Percentiles rank a stretch among this genome's conserved stretches.
Conservation (phyloP, 2,888 invertebrate genomes). For the Cistogaster globosa region DNA sequence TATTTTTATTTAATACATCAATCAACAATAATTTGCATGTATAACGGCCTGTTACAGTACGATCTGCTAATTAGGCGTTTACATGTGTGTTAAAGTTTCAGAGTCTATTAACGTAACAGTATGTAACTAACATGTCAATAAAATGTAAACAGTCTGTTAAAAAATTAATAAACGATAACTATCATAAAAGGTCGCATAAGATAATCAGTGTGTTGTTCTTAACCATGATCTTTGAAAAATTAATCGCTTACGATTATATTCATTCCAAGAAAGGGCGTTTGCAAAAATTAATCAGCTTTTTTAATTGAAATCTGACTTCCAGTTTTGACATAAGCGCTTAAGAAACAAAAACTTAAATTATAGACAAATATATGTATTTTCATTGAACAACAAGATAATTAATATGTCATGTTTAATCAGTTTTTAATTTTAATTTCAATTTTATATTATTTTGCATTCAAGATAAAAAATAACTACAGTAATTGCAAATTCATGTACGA, state of each 20-base stretch:
- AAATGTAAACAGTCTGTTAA: too few species aligned
- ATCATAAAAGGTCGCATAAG: too few species aligned
- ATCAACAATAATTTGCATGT: too few species aligned
- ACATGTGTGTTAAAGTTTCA: too few species aligned
- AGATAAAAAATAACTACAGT: constrained; percentile 1
- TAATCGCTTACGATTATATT: too few species aligned
- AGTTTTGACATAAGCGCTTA: constrained; percentile 1
- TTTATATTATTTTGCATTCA: constrained; percentile 24
- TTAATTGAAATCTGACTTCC: neutral
- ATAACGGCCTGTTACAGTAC: too few species aligned
- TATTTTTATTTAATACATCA: too few species aligned
- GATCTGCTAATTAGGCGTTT: too few species aligned
- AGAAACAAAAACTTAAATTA: neutral
- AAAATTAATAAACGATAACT: too few species aligned
- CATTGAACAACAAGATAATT: constrained; percentile 33
- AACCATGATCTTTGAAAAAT: constrained; percentile 1
- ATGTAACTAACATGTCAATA: too few species aligned
- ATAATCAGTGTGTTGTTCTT: neutral
- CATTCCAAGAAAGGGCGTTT: neutral
- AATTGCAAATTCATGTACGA: neutral
- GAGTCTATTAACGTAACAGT: too few species aligned
- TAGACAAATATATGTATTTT: neutral
- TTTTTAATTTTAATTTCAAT: constrained; percentile 44
- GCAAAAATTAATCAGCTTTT: neutral
- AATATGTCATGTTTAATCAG: constrained; percentile 54